Conservation (phyloP, 1,140 invertebrate genomes). For the Choristoneura fumiferana region DNA sequence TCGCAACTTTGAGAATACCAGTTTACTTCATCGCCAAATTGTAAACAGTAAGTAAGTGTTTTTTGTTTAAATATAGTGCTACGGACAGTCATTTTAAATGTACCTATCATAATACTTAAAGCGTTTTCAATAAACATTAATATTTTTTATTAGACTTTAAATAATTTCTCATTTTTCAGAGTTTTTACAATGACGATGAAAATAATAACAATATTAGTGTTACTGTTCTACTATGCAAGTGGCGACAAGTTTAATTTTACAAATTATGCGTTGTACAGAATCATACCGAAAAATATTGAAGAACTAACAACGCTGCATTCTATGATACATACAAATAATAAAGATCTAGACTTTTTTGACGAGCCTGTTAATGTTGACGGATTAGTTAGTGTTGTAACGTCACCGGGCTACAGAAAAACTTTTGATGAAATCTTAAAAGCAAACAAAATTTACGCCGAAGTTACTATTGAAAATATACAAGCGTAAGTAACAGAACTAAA, state of each 20-base stretch:
- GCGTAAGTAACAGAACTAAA: constrained; percentile 1
- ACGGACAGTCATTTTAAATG: too few species aligned
- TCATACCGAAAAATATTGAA: neutral
- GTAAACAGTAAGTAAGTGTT: neutral
- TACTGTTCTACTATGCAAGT: neutral
- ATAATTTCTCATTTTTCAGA: too few species aligned
- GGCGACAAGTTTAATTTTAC: constrained; percentile 10
- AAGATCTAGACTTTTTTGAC: constrained; percentile 8
- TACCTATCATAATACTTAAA: too few species aligned
- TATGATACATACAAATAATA: constrained; percentile 6
- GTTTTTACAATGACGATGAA: neutral
- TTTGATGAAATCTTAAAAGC: constrained; percentile 12
- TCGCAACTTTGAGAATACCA: neutral
- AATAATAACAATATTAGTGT: neutral
- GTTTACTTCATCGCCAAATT: neutral
- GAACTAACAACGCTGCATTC: constrained; percentile 5
- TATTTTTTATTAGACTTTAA: too few species aligned
- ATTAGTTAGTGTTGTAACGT: neutral
- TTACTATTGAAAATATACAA: constrained; percentile 20
- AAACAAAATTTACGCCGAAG: constrained; percentile 10
- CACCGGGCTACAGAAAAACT: constrained; percentile 2
- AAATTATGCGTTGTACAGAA: neutral
- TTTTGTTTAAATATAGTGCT: too few species aligned
- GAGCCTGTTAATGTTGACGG: neutral
- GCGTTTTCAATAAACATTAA: too few species aligned